Conservation (phyloP, 2,888 invertebrate genomes). For the Oscheius sp. region DNA sequence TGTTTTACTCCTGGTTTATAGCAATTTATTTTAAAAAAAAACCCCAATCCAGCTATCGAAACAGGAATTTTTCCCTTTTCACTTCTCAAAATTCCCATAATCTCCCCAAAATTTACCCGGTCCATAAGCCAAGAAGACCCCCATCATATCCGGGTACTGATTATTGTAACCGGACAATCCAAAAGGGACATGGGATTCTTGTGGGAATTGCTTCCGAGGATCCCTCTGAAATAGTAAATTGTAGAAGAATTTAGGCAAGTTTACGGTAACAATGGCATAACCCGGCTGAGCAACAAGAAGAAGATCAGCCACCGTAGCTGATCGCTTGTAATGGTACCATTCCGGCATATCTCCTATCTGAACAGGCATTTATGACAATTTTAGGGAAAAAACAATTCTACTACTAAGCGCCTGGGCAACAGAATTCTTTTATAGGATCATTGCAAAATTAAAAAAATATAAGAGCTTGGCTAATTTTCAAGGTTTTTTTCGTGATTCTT, state of each 20-base stretch:
- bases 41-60: too few relatives aligned
- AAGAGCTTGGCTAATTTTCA: too few relatives aligned
- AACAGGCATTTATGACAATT: conserved; percentile 4
- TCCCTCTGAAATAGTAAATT: conserved; percentile 15
- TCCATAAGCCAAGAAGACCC: conserved; percentile 59
- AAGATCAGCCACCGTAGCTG: conserved; percentile 49
- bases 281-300: conserved; percentile 55
- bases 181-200: conserved; percentile 31
- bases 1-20: too few relatives aligned
- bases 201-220: conserved; percentile 22
- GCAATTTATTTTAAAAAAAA: too few relatives aligned
- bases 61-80: too few relatives aligned
- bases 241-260: too few relatives aligned
- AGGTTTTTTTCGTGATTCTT: too few relatives aligned
- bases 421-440: not conserved
- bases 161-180: conserved; percentile 60
- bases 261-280: conserved; percentile 57
- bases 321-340: conserved; percentile 53
- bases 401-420: too few relatives aligned
- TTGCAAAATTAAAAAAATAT: too few relatives aligned
- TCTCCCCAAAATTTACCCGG: conserved; percentile 44
- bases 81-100: not conserved
- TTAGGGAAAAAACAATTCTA: not conserved
- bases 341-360: conserved; percentile 51
- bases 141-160: conserved; percentile 55